A percentile compares a stretch with the other conserved stretches of the same genome.
Evolutionary conservation across 2,113 vertebrate genomes (phyloP).

Genomic region (Myotis brandtii): DNA sequence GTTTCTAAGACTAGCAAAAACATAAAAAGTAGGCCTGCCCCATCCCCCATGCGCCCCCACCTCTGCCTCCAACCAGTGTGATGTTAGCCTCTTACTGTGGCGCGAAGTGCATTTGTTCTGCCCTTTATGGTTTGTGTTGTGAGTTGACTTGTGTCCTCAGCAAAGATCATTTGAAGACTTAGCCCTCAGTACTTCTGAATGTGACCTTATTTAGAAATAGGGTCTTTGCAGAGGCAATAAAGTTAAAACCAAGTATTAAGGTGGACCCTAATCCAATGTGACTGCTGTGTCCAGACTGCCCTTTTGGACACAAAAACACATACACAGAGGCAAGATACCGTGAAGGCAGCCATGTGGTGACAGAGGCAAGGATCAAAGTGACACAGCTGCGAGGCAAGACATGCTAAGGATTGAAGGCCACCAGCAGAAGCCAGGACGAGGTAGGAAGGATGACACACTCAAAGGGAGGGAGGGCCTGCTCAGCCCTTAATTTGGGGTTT

Average conservation of each 20-base stretch:
- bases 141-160: background rate
- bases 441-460: background rate
- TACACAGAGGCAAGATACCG: background rate
- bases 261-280: background rate
- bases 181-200: background rate
- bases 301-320: background rate
- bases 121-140: background rate
- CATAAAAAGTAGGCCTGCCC: background rate
- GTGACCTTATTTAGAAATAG: background rate
- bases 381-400: background rate
- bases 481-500: background rate
- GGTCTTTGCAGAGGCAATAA: background rate
- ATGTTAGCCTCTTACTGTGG: background rate
- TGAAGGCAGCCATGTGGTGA: background rate
- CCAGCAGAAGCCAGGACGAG: background rate
- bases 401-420: background rate
- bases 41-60: accelerated
- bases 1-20: background rate
- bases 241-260: background rate
- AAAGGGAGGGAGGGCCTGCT: background rate
- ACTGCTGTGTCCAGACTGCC: background rate
- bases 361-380: background rate
- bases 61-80: background rate
- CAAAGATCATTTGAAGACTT: background rate
- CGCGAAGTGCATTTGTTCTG: background rate